Evolutionary conservation across 2,113 vertebrate species (phyloP).

Genomic region (Podiceps cristatus): DNA sequence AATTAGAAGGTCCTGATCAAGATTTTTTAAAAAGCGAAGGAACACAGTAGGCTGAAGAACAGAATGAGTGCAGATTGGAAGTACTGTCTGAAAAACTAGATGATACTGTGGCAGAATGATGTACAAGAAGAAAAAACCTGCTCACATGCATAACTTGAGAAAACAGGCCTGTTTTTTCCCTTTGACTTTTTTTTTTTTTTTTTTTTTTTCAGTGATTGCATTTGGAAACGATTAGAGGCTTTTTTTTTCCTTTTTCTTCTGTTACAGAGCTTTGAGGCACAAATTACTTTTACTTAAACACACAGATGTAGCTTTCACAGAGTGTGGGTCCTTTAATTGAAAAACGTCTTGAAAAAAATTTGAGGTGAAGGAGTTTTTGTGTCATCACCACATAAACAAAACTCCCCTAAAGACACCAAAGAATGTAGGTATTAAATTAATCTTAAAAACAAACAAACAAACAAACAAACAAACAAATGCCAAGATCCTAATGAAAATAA

Average conservation of each 20-base stretch:
- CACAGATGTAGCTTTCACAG: neutral
- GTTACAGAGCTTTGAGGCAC: neutral
- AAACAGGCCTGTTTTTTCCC: neutral
- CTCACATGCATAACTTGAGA: neutral
- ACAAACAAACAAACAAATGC: neutral
- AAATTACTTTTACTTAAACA: conserved; percentile 32
- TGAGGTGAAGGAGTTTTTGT: neutral
- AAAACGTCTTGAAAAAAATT: neutral
- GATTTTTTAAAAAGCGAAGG: neutral
- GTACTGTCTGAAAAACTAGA: neutral
- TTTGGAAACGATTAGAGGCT: neutral
- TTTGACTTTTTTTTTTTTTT: neutral
- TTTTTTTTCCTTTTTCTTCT: neutral
- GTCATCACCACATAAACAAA: neutral
- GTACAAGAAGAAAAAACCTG: neutral
- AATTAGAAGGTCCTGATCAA: neutral
- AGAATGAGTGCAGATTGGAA: neutral
- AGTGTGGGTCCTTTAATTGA: neutral
- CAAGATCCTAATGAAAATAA: neutral
- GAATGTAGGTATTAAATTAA: neutral
- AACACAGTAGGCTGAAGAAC: neutral
- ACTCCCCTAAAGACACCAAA: neutral
- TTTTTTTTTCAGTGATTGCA: neutral
- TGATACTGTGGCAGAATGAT: neutral
- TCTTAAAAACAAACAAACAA: neutral